A percentile compares a stretch with the other conserved stretches of the same genome.
These are phyloP conservation scores for Drosophila triauraria DNA, from an alignment of 1,140 invertebrate species.

Conservation along the genomic window DNA sequence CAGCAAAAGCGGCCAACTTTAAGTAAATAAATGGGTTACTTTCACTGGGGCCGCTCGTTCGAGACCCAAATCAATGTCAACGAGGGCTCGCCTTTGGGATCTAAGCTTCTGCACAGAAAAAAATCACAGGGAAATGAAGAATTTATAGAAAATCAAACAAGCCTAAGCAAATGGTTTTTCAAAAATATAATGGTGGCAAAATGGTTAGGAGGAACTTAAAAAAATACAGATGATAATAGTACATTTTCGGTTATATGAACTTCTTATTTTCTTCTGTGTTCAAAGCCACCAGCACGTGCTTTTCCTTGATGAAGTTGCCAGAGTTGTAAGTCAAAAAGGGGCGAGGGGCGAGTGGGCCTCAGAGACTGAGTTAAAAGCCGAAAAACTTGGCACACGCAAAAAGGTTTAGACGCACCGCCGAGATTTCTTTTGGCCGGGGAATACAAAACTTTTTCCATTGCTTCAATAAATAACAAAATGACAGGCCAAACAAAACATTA, in stretches of 20 bases:
- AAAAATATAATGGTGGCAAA: no score
- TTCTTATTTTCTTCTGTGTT: background rate
- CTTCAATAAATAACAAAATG: conserved; percentile 76
- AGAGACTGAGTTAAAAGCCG: conserved; percentile 67
- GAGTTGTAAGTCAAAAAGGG: conserved; percentile 19
- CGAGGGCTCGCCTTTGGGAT: conserved; percentile 32
- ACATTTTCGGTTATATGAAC: no score
- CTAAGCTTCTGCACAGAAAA: background rate
- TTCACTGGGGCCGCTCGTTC: conserved; percentile 43
- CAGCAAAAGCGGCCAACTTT: conserved; percentile 55
- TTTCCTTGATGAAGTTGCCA: conserved; percentile 69
- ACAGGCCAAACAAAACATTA: conserved; percentile 43
- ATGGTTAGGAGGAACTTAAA: no score
- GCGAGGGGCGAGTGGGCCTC: conserved; percentile 1
- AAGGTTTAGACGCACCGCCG: conserved; percentile 68
- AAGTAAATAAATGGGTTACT: conserved; percentile 80
- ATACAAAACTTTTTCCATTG: conserved; percentile 53
- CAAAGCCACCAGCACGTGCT: conserved; percentile 46
- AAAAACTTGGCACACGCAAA: conserved; percentile 67
- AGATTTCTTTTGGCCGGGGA: conserved; percentile 54
- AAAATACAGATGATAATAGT: no score
- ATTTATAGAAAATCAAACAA: no score
- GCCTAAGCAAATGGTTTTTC: no score
- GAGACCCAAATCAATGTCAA: conserved; percentile 79
- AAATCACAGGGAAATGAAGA: no score